Evolutionary conservation across 2,888 invertebrate species (phyloP), one percentile per base, ranked within the genome.

Genomic region (Tipula lateralis): DNA sequence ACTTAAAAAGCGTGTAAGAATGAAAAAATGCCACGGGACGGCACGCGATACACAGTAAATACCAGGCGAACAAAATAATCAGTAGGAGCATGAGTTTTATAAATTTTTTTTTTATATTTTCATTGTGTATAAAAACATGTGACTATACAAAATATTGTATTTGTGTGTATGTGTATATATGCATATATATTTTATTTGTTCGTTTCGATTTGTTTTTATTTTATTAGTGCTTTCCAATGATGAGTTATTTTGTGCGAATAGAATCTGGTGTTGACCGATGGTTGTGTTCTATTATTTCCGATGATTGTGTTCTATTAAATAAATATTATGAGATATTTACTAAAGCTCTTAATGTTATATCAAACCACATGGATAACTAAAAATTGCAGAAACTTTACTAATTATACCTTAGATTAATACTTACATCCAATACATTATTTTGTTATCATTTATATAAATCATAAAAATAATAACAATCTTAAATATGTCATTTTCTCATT

Each of bases 11-110:
- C 82, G 32, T 30, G 82, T 30, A 82, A 82, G 16, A 82, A 82
- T n/a, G n/a, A 82, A 82, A 82, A 30, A 82, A 32, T 82, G 84
- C 84, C 84, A 84, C 84, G 84, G 84, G 32, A 84, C 36, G 84
- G 44, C 84, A 84, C 84, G 84, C 84, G 84, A 84, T 84, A 30
- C 84, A 84, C 84, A 84, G 16, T 50, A 44, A 29, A 12, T 44
- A 84, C 44, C 29, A 84, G 50, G 84, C 84, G 84, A 29, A 2
- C 84, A 84, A 66, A 66, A 66, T 66, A 66, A 9, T 9, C 9
- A 66, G 24, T 9, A 66, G 66, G 24, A 9, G 19, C 13, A 24
- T 24, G 24, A 1, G 24, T 5, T 24, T 66, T 66, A 66, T 13
- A 66, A 66, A 66, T 24, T 24, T 9, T 24, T 39, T 39, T 66